Evolutionary conservation across 2,113 vertebrate genomes (phyloP), one percentile per base, ranked within the genome.

Genomic region (Aptenodytes forsteri): DNA sequence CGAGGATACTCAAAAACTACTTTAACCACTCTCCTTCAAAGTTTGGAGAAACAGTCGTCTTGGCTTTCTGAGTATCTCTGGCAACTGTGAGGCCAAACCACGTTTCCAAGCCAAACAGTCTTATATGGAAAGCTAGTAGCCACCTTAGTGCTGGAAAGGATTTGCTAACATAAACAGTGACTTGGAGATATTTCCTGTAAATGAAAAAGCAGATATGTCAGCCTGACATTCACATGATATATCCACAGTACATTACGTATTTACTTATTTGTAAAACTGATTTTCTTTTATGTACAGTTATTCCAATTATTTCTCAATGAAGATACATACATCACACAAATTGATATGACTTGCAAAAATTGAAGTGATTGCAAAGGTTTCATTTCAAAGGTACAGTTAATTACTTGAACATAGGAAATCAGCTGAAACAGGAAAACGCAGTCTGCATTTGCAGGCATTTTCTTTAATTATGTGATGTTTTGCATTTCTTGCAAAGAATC

Each of bases 391-490:
- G 11, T 94, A 40, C 11, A 40, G 26, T 69, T 87, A 76, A 78
- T 95, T 89, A 44, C 22, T 58, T 50, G 34, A 84, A 30, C 25
- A 49, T 6, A 47, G 46, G 25, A 91, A 83, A 82, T 85, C 40
- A 86, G 26, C 14, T 73, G 56, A 87, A 92, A 92, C 3, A 12
- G 11, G 80, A 87, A 94, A 76, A 61, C 18, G 2, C 29, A 94
- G 40, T 62, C 38, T 94, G 44, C 20, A 58, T 85, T 85, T 91
- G 36, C 23, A 64, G 29, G 34, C 20, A 58, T 91, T 96, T 92
- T 93, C 46, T 78, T 94, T 93, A 97, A 93, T 94, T 93, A 27
- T 47, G 42, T 27, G 38, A 79, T 61, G 26, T 15, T 89, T 92
- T 93, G 54, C 59, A 69, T 82, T 90, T 93, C 59, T 96, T 93